Evolutionary conservation across 2,113 vertebrate species (phyloP).

Genomic region (Brevimyrus niger): DNA sequence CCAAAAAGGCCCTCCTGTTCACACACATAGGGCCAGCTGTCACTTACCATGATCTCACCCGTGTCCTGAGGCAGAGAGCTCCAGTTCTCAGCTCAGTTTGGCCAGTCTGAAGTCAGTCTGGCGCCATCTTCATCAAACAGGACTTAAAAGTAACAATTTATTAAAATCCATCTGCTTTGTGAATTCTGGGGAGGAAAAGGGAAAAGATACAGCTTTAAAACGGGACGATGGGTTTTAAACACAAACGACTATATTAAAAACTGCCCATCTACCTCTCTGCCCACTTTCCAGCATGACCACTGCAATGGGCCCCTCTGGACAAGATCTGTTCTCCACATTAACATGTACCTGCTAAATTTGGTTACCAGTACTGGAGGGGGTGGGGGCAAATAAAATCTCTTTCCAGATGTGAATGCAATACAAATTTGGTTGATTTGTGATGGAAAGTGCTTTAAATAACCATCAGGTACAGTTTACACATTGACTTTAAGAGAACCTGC

Average conservation of each 20-base stretch:
- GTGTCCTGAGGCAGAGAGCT: background rate
- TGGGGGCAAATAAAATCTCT: background rate
- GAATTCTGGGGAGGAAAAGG: constrained; percentile 34
- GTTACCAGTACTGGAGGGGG: background rate
- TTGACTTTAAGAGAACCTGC: constrained; percentile 1
- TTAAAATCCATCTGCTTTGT: constrained; percentile 34
- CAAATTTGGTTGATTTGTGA: constrained; percentile 13
- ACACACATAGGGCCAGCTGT: background rate
- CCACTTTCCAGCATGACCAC: background rate
- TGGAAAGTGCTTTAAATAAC: constrained; percentile 22
- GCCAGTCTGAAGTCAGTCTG: background rate
- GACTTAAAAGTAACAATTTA: constrained; percentile 35
- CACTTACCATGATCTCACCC: background rate
- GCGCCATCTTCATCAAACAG: constrained; percentile 24
- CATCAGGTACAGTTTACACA: constrained; percentile 15
- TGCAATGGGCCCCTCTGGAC: background rate
- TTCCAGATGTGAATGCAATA: background rate
- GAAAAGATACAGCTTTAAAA: constrained; percentile 24
- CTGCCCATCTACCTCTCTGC: constrained; percentile 13
- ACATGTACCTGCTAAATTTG: background rate
- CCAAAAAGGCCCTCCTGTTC: background rate
- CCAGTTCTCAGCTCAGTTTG: background rate
- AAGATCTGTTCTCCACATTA: background rate
- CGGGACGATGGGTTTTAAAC: background rate
- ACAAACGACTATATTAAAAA: background rate